phyloP scores from a whole-genome alignment of 2,888 invertebrate species.

The Limnephilus marmoratus region DNA sequence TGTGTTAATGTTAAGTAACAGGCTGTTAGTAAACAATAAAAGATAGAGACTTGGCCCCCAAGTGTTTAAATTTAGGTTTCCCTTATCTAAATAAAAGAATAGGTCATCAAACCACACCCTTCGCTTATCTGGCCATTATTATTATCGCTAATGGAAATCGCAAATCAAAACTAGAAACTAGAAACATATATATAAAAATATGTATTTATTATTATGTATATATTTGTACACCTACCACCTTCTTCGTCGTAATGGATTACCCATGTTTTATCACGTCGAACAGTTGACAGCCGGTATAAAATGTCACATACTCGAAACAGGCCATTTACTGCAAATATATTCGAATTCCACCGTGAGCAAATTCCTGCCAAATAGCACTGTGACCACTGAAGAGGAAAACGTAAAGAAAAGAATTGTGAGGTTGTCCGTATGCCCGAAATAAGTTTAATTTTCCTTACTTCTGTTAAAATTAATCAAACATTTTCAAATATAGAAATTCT shows the following conservation, averaged over 20 bases:
- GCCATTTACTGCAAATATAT: not conserved
- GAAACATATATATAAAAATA: not conserved
- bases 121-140: not conserved
- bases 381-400: not conserved
- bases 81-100: no score
- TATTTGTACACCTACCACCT: not conserved
- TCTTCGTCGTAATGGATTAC: not conserved
- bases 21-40: no score
- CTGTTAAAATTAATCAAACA: not conserved
- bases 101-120: not conserved
- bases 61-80: no score
- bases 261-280: not conserved
- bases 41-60: no score
- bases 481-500: no score
- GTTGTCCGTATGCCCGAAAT: not conserved
- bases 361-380: not conserved
- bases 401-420: not conserved
- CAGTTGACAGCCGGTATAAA: not conserved
- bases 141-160: not conserved
- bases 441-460: not conserved
- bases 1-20: no score
- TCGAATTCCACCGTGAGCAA: not conserved
- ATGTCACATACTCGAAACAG: not conserved
- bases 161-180: not conserved
- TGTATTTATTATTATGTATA: not conserved